Percentiles rank a stretch among this genome's conserved stretches.
These are phyloP conservation scores for Melanotus villosus DNA, from an alignment of 2,888 invertebrate genomes.

Conservation along the genomic window DNA sequence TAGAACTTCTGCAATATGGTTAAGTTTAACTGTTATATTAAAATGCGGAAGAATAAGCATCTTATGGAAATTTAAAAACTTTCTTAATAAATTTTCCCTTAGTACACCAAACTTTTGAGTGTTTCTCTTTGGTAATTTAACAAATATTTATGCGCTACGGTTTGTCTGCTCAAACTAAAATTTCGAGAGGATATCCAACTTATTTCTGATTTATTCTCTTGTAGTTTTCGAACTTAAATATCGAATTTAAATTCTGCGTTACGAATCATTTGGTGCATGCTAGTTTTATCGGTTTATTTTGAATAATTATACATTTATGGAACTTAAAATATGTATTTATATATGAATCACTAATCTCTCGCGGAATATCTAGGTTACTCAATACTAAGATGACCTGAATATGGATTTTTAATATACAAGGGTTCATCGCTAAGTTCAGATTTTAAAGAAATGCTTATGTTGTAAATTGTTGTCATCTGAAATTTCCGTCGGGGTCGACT, in stretches of 20 bases:
- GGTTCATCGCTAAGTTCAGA: too few species aligned
- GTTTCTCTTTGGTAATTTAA: slow-evolving; percentile 47
- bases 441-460: too few species aligned
- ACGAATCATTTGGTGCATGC: too few species aligned
- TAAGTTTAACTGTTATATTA: slow-evolving; percentile 48
- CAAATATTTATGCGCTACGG: slow-evolving; percentile 46
- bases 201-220: slow-evolving; percentile 1
- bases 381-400: too few species aligned
- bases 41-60: slow-evolving; percentile 48
- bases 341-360: too few species aligned
- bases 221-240: not conserved
- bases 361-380: too few species aligned
- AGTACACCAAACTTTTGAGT: slow-evolving; percentile 44
- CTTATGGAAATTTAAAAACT: slow-evolving; percentile 49
- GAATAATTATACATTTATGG: too few species aligned
- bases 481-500: too few species aligned
- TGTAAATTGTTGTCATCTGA: too few species aligned
- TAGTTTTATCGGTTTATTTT: too few species aligned
- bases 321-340: too few species aligned
- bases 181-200: slow-evolving; percentile 22
- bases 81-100: slow-evolving; percentile 49
- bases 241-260: not conserved
- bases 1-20: slow-evolving; percentile 47
- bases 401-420: too few species aligned
- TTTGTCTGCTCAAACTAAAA: slow-evolving; percentile 42